Percentiles rank a stretch among this genome's conserved stretches.
Conservation (phyloP, 2,888 invertebrate species). For the Ormyrus thymus region DNA sequence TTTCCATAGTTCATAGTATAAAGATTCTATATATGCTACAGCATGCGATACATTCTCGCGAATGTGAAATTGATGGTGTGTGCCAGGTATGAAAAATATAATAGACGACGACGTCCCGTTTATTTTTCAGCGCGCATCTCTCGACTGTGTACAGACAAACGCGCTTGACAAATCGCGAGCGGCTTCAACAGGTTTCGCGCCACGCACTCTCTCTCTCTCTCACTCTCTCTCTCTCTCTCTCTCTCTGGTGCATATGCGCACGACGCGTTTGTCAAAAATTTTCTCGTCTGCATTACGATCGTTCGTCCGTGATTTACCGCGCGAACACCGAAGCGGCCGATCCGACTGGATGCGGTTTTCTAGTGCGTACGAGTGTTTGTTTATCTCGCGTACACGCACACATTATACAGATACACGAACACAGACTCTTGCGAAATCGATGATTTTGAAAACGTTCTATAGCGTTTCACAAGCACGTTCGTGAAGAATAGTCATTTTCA, state of each 20-base stretch:
- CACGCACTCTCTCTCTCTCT: conserved; percentile 16
- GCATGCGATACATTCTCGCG: conserved; percentile 51
- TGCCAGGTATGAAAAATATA: conserved; percentile 48
- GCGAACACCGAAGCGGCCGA: not conserved
- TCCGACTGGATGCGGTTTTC: conserved; percentile 8
- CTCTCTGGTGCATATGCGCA: not conserved
- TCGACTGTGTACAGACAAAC: conserved; percentile 3
- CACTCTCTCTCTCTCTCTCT: not conserved
- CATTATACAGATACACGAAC: conserved; percentile 15
- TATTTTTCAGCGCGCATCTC: not conserved
- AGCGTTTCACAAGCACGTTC: not conserved
- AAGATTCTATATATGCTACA: conserved; percentile 49
- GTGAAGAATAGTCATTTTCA: conserved; percentile 48
- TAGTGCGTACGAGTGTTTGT: not conserved
- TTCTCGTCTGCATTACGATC: not conserved
- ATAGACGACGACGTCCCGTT: conserved; percentile 43
- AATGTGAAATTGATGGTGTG: conserved; percentile 51
- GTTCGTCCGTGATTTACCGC: conserved; percentile 2
- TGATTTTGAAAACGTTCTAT: conserved; percentile 7
- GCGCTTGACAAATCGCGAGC: conserved; percentile 33
- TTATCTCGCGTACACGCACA: conserved; percentile 4
- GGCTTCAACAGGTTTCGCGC: conserved; percentile 49
- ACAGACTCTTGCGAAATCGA: not conserved
- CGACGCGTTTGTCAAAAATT: not conserved
- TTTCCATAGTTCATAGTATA: conserved; percentile 48